Conservation (phyloP, 2,888 invertebrate genomes). For the Papilio elwesi region DNA sequence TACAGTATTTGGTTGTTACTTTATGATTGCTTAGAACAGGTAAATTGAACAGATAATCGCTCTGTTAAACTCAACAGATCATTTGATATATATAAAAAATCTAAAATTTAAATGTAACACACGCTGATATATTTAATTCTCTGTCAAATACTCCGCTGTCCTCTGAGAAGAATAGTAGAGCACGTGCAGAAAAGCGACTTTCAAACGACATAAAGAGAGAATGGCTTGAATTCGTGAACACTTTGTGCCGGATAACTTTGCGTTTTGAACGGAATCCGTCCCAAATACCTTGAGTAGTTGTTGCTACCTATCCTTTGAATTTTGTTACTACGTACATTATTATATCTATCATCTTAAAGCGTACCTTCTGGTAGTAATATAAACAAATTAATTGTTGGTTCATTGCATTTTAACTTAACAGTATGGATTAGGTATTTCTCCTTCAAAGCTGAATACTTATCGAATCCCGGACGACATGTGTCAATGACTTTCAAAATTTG, state of each 20-base stretch:
- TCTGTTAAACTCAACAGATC: too few species aligned
- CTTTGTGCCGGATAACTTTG: slow-evolving; percentile 11
- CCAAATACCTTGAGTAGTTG: slow-evolving; percentile 20
- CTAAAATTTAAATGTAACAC: too few species aligned
- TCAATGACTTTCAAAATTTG: too few species aligned
- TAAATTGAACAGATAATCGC: too few species aligned
- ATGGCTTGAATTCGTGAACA: slow-evolving; percentile 22
- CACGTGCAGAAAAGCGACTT: slow-evolving; percentile 5
- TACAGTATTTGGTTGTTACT: too few species aligned
- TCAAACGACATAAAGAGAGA: slow-evolving; percentile 17
- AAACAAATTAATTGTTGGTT: neutral
- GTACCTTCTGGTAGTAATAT: neutral
- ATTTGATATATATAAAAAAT: too few species aligned
- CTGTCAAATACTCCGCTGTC: neutral
- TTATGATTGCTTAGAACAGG: too few species aligned
- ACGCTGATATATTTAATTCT: neutral
- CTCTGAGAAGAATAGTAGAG: neutral
- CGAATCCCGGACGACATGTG: too few species aligned
- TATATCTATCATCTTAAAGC: neutral
- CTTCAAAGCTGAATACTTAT: too few species aligned
- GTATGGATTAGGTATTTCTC: neutral
- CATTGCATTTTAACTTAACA: slow-evolving; percentile 1
- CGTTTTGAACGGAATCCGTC: slow-evolving; percentile 26
- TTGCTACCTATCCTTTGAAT: slow-evolving; percentile 11
- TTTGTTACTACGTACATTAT: neutral